Base-by-base conservation (phyloP, 1,140 invertebrate genomes). In the Bombus confusus region DNA sequence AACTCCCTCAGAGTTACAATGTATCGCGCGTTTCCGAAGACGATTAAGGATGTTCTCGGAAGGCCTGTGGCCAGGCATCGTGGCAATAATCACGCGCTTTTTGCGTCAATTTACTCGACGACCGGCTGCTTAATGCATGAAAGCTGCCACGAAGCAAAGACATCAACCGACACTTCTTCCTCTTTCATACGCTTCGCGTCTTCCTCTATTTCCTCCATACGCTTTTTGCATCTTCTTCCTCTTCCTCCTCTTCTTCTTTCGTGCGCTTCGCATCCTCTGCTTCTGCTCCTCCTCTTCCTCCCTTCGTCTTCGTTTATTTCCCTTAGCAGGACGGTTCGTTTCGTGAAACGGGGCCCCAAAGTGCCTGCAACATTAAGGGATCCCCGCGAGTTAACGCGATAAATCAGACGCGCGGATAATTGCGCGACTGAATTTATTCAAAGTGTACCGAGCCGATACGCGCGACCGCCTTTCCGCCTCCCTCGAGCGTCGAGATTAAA, bases 131-230 rank as follows among this genome's bases (percentile, higher is more conserved):
- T 84, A 84, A 84, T 84, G 76, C 83, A 80, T 41, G 57, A 52
- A 79, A 85, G 37, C 41, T 37, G 77, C 83, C 83, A 66, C 43
- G 77, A 80, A 85, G 83, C 78, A 80, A 84, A 84, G 83, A 84
- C 68, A 80, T 84, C 83, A 80, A 64, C 37, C 15, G 37, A 28
- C 31, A 18, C 47, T 80, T 59, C 71, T 39, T 68, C 25, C 59
- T 6, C 72, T 22, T 34, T 41, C 62, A 13, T 41, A 41, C 25
- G 25, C 15, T 3, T n/a, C 13, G 10, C 41, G 4, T 9, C 15
- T 39, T 13, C 76, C 8, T 22, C 22, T 64, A n/a, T 37, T 43
- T 59, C n/a, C 31, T 81, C 59, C 1, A 10, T 28, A 28, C 22
- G 25, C 59, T 62, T 62, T 62, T n/a, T 62, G 25, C 28, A 12